Base-by-base conservation (phyloP, 2,888 invertebrate species). In the Incurvaria masculella region DNA sequence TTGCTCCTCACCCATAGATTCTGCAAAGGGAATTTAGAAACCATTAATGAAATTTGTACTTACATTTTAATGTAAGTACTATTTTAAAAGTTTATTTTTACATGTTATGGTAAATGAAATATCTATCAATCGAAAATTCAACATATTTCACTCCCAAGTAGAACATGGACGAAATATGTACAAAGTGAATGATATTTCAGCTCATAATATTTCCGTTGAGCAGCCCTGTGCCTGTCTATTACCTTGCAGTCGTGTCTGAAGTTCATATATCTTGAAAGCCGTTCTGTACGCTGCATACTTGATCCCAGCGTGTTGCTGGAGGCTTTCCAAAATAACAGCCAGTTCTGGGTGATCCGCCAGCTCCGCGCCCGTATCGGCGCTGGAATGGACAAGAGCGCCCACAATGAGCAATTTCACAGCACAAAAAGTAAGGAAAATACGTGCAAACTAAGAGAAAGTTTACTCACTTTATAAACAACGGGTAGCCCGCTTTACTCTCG, bases 221-320 rank as follows among this genome's bases (percentile, higher is more conserved):
- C n/a, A n/a, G n/a, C n/a, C n/a, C n/a, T n/a, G n/a, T n/a, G 23
- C 10, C 5, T 23, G 23, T 23, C 10, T 23, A 23, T 58, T 58
- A 91, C 91, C 84, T 64, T 81, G 80, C 27, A 91, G 72, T 55
- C 82, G 62, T 54, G 61, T 69, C 57, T 74, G 76, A 50, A 76
- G 56, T 38, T 62, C 60, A 57, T 63, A 69, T 52, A 72, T 74
- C 69, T 92, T 92, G 52, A 86, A 81, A 16, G 91, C 90, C 51
- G 89, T 83, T 54, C 90, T 81, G 61, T 92, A 91, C 2, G 85
- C 84, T 52, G 86, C 84, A 68, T 89, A 91, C 61, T 86, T 86
- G 51, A 91, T 86, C 44, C 78, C 81, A 60, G 88, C 85, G 58
- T 83, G 86, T 49, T 83, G 83, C 54, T 84, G 80, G 21, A 88